Base-by-base conservation (phyloP, 1,140 invertebrate species). In the Bombus soroeensis region DNA sequence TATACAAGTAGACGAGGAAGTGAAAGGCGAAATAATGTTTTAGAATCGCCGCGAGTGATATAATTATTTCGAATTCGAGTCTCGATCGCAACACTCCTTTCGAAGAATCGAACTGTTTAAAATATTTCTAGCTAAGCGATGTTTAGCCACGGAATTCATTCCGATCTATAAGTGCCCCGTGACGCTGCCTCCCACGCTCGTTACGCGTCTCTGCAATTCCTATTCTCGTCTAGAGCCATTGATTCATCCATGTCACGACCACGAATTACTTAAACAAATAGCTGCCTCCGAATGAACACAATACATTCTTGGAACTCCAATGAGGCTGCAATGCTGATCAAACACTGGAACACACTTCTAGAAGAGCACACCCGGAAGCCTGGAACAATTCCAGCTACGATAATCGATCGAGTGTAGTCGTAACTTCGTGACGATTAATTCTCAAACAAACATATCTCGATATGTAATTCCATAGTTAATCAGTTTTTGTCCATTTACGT, bases 241-340 rank as follows among this genome's bases (percentile, higher is more conserved):
- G 75, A 78, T 78, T 78, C 75, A 78, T 78, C 75, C 75, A 28
- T 78, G 75, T 78, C 75, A 78, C 75, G 75, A 78, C 37, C 75
- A 64, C 59, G 75, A 78, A 78, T 78, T 78, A 64, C 18, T 78
- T 78, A 78, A 77, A 77, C 75, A 77, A 77, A 77, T 57, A 59
- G 75, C 57, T 62, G 75, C 53, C 57, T 9, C 5, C 53, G 53
- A 57, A 37, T 28, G 25, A 77, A 39, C 75, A 41, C 75, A 34
- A 59, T 28, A 34, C 57, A 53, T 77, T 77, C 75, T 77, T 34
- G 57, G 75, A 77, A 77, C 74, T 57, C 18, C 32, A 57, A 75
- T 75, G 73, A 59, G n/a, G 74, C 53, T n/a, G 74, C 74, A n/a
- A 59, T n/a, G 47, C 53, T 62, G 74, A 18, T 34, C 74, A 76